Conservation (phyloP, 2,113 vertebrate species). For the Otus sunia region DNA sequence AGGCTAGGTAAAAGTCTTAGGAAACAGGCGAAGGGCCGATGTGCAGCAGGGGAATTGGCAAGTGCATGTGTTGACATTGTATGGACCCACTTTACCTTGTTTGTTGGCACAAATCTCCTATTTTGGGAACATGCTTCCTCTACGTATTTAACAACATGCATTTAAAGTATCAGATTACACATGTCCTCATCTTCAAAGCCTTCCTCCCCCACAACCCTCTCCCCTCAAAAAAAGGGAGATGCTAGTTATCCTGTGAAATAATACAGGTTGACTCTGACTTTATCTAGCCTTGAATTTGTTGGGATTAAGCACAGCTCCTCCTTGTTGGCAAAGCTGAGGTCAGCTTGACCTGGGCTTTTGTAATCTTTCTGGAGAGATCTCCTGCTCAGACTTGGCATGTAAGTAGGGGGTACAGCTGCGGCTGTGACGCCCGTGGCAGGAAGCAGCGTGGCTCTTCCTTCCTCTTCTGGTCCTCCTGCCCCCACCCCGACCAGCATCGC, state of each 20-base stretch:
- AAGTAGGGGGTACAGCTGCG: neutral
- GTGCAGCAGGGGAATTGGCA: neutral
- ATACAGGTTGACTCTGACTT: neutral
- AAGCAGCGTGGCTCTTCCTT: neutral
- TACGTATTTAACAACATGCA: neutral
- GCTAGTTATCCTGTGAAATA: neutral
- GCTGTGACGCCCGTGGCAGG: neutral
- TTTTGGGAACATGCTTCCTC: neutral
- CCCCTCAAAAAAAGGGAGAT: neutral
- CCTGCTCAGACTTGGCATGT: neutral
- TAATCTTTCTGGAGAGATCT: neutral
- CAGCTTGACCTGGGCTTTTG: neutral
- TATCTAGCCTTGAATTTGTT: neutral
- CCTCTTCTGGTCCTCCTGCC: neutral
- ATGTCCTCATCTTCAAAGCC: neutral
- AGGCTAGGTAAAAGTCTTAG: neutral
- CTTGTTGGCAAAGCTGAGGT: neutral
- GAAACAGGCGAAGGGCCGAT: fast-evolving
- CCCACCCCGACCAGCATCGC: fast-evolving
- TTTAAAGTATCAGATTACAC: neutral
- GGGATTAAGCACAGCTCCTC: neutral
- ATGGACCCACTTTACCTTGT: fast-evolving
- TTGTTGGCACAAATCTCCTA: neutral
- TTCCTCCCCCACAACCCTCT: too few relatives aligned
- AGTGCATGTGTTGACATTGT: neutral